Evolutionary conservation across 2,888 invertebrate genomes (phyloP).

Genomic region (Proisotoma minuta): DNA sequence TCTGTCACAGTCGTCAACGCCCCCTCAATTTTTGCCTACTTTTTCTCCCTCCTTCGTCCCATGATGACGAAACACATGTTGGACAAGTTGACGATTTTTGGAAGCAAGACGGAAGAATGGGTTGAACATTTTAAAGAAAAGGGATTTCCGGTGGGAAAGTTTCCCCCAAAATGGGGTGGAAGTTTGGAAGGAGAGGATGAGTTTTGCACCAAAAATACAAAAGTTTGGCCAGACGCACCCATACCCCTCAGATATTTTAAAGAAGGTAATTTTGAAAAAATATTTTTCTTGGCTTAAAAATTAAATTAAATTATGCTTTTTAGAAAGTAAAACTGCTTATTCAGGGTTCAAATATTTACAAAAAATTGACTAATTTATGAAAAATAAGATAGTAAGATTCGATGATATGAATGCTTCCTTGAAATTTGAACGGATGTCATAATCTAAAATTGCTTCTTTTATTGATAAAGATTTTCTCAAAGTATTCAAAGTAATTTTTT

Average conservation of each 20-base stretch:
- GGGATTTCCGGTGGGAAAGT: constrained; percentile 23
- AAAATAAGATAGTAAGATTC: too few species aligned
- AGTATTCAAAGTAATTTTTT: too few species aligned
- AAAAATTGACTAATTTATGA: too few species aligned
- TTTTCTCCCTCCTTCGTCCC: constrained; percentile 22
- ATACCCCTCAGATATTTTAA: constrained; percentile 24
- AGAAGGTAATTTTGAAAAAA: constrained; percentile 14
- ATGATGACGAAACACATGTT: constrained; percentile 24
- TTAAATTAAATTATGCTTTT: too few species aligned
- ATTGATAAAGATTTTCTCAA: too few species aligned
- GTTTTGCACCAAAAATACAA: constrained; percentile 25
- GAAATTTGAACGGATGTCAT: too few species aligned
- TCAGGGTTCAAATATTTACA: too few species aligned
- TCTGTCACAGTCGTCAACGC: constrained; percentile 23
- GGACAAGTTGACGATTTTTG: constrained; percentile 22
- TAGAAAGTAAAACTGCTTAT: too few species aligned
- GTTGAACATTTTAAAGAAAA: constrained; percentile 13
- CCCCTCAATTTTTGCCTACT: constrained; percentile 22
- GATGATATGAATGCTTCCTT: too few species aligned
- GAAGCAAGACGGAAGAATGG: constrained; percentile 21
- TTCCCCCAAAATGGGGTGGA: constrained; percentile 31
- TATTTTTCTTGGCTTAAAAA: too few species aligned
- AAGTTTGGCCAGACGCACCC: constrained; percentile 19
- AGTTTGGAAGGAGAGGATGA: constrained; percentile 22
- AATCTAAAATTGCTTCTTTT: too few species aligned